phyloP scores from a whole-genome alignment of 2,888 invertebrate genomes.

The Digitonthophagus gazella region DNA sequence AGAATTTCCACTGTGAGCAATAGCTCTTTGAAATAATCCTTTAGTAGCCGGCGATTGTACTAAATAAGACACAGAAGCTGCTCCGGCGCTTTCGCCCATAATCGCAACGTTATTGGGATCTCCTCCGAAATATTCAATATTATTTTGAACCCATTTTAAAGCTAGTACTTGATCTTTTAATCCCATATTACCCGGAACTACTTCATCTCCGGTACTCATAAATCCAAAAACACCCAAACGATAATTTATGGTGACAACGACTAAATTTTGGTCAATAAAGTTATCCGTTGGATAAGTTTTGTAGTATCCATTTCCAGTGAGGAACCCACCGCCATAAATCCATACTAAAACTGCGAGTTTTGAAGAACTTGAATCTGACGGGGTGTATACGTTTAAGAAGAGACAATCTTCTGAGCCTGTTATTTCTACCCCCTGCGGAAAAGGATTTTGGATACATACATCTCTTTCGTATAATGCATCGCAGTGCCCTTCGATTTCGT shows the following conservation, averaged over 20 bases:
- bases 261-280: too few relatives aligned
- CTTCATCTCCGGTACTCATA: too few relatives aligned
- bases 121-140: too few relatives aligned
- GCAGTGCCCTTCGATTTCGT: slow-evolving; percentile 30
- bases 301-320: slow-evolving; percentile 35
- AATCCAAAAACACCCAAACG: too few relatives aligned
- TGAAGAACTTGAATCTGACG: slow-evolving; percentile 37
- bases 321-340: slow-evolving; percentile 41
- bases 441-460: slow-evolving; percentile 28
- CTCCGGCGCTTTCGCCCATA: slow-evolving; percentile 23
- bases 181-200: slow-evolving; percentile 39
- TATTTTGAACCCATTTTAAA: too few relatives aligned
- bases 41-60: too few relatives aligned
- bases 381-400: slow-evolving; percentile 40
- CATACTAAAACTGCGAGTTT: slow-evolving; percentile 44
- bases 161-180: too few relatives aligned
- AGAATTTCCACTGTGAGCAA: slow-evolving; percentile 23
- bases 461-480: slow-evolving; percentile 31
- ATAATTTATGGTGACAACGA: too few relatives aligned
- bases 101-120: slow-evolving; percentile 23
- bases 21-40: slow-evolving; percentile 21
- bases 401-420: slow-evolving; percentile 39
- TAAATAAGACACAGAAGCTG: slow-evolving; percentile 20
- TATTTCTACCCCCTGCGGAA: slow-evolving; percentile 2
- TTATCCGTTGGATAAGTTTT: slow-evolving; percentile 36